Conservation (phyloP, 2,888 invertebrate genomes). For the Hetaerina titia region DNA sequence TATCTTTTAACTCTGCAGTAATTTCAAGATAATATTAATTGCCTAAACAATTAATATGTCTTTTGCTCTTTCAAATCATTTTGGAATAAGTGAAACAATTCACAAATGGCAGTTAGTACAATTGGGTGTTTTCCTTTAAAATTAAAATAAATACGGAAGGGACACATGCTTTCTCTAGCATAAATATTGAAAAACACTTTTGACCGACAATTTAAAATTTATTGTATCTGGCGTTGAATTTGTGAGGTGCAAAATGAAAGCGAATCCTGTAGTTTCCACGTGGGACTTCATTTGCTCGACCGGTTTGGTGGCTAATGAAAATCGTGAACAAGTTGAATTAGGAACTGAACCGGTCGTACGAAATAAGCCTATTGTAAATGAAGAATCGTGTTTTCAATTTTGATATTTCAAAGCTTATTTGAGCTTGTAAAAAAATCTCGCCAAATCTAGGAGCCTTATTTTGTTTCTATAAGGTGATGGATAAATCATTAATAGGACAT, state of each 20-base stretch:
- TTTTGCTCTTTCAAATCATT: neutral
- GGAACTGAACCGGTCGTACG: neutral
- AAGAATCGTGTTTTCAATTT: neutral
- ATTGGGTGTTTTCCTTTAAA: neutral
- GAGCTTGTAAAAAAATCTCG: neutral
- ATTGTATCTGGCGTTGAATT: neutral
- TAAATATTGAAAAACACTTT: neutral
- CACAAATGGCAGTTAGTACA: neutral
- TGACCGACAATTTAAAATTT: neutral
- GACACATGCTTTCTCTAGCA: neutral
- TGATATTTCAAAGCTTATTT: neutral
- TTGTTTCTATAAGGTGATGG: no score
- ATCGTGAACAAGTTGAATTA: neutral
- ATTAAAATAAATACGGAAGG: neutral
- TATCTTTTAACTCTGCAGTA: no score
- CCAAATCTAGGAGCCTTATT: neutral
- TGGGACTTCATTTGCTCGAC: neutral
- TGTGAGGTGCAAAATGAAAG: conserved; percentile 6
- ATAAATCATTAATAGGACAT: no score
- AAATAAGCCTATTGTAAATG: neutral
- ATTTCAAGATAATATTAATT: no score
- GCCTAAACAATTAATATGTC: no score
- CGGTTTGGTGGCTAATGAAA: conserved; percentile 16
- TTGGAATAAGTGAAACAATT: neutral
- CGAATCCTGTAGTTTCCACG: neutral